phyloP scores from a whole-genome alignment of 2,113 vertebrate genomes.

The Sitta europaea region DNA sequence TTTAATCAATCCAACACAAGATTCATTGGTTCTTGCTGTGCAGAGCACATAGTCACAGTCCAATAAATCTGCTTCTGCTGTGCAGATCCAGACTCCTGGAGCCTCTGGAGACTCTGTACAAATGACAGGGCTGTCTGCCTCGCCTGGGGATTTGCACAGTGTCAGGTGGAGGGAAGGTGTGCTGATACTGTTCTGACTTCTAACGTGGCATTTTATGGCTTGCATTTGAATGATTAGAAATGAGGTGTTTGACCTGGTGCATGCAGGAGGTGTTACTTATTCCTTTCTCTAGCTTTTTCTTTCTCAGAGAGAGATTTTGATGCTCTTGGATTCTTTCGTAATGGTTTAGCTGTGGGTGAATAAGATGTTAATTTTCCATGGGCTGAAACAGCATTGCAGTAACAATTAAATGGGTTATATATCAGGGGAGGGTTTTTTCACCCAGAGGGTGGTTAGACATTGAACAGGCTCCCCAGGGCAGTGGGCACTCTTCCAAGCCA shows the following conservation, averaged over 20 bases:
- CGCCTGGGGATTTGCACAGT: not conserved
- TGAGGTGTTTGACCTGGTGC: not conserved
- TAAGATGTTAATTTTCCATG: not conserved
- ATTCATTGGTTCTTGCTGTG: conserved; percentile 34
- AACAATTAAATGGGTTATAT: not conserved
- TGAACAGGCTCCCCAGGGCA: not conserved
- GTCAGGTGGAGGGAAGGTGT: not conserved
- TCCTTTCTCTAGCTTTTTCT: not conserved
- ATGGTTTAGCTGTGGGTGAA: not conserved
- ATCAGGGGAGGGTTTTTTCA: not conserved
- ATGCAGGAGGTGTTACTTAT: not conserved
- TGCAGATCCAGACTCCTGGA: not conserved
- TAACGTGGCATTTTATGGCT: not conserved
- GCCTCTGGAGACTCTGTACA: not conserved
- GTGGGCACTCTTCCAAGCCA: not conserved
- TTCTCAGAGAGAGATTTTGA: not conserved
- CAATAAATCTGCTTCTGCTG: conserved; percentile 47
- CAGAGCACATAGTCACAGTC: conserved; percentile 27
- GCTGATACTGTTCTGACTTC: not conserved
- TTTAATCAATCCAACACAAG: conserved; percentile 55
- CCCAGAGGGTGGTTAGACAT: not conserved
- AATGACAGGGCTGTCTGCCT: not conserved
- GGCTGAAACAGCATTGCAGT: not conserved
- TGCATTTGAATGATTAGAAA: not conserved
- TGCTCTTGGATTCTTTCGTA: not conserved